Conservation (phyloP, 2,888 invertebrate species). For the Tipula helvola region DNA sequence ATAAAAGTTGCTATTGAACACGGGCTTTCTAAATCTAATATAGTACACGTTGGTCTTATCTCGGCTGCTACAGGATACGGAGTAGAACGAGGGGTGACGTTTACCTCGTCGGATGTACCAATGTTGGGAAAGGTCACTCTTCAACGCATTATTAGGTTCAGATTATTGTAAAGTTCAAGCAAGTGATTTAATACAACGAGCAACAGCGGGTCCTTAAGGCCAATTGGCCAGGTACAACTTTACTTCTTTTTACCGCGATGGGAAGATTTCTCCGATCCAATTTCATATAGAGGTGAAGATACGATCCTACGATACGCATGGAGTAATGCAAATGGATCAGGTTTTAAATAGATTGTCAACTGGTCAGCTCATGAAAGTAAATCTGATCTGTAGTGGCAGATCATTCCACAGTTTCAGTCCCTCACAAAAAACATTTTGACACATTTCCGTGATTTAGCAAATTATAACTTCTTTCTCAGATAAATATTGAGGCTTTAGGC, state of each 20-base stretch:
- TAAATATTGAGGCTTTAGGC: too few relatives aligned
- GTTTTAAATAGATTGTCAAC: slow-evolving; percentile 70
- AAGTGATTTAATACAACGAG: slow-evolving; percentile 68
- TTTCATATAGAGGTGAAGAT: slow-evolving; percentile 23
- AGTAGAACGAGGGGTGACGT: slow-evolving; percentile 77
- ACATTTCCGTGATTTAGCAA: too few relatives aligned
- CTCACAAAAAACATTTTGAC: too few relatives aligned
- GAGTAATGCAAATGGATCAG: slow-evolving; percentile 79
- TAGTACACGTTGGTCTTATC: slow-evolving; percentile 59
- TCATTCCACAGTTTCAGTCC: too few relatives aligned
- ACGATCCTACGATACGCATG: slow-evolving; percentile 90
- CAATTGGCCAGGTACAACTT: slow-evolving; percentile 97
- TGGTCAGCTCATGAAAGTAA: slow-evolving; percentile 62
- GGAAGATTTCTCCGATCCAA: slow-evolving; percentile 28
- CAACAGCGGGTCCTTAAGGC: slow-evolving; percentile 80
- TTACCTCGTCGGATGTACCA: slow-evolving; percentile 87
- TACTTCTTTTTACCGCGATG: slow-evolving; percentile 46
- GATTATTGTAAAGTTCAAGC: slow-evolving; percentile 80
- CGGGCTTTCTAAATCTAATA: slow-evolving; percentile 41
- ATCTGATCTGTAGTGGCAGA: too few relatives aligned
- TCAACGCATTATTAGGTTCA: slow-evolving; percentile 80
- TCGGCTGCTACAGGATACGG: slow-evolving; percentile 94
- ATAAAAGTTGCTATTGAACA: slow-evolving; percentile 18
- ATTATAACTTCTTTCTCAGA: too few relatives aligned
- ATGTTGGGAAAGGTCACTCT: slow-evolving; percentile 95